Conservation (phyloP, 2,888 invertebrate genomes). For the Antheraea assamensis region DNA sequence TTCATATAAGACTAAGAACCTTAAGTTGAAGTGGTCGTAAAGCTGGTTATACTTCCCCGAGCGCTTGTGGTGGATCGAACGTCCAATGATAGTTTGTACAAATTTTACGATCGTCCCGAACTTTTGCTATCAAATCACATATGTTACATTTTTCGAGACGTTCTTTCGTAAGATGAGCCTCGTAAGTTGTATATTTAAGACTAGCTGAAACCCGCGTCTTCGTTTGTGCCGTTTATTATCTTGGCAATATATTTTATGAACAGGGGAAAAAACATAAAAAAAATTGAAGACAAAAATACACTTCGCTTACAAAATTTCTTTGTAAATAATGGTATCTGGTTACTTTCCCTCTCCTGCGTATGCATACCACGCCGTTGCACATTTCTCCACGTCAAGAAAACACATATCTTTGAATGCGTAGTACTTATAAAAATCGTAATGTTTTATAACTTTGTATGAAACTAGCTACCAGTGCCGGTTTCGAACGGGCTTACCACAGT, state of each 20-base stretch:
- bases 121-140: conserved; percentile 8
- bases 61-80: conserved; percentile 5
- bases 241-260: neutral
- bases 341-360: no score
- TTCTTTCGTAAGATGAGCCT: neutral
- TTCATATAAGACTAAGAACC: conserved; percentile 13
- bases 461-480: no score
- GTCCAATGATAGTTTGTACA: conserved; percentile 17
- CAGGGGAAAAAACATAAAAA: no score
- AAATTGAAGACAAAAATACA: no score
- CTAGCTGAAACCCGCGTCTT: neutral
- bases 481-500: no score
- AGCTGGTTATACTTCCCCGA: conserved; percentile 10
- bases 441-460: no score
- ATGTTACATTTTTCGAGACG: conserved; percentile 2
- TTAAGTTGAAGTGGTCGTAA: conserved; percentile 8
- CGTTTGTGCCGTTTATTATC: neutral
- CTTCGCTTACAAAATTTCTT: no score
- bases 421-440: no score
- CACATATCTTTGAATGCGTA: no score
- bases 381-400: no score
- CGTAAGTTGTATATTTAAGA: neutral
- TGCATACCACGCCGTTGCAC: no score
- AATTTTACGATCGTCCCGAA: conserved; percentile 14
- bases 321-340: no score